Base-by-base conservation (phyloP, 2,113 vertebrate genomes). In the Salminus brasiliensis region DNA sequence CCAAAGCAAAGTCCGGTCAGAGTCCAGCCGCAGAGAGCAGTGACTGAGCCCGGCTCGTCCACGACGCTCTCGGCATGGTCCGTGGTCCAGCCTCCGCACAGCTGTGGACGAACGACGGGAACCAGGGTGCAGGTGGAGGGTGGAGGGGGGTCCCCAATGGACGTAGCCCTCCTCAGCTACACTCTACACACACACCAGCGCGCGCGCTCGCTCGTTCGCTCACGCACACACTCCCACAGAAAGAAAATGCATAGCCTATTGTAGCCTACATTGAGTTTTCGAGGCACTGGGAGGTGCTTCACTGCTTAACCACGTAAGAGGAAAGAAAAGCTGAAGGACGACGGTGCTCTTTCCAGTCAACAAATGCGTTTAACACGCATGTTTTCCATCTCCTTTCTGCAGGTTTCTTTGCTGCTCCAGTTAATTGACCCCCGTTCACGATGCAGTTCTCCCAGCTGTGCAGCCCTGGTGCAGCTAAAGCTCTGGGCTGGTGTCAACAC, bases 221-320 rank as follows among this genome's bases (percentile, higher is more conserved):
- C 10, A 85, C 71, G 15, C 85, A 53, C 78, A 75, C 43, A 74
- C 76, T 81, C 79, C 71, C 78, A 66, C 27, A 72, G 21, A 52
- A 52, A 52, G 21, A 80, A 81, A 79, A 81, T 76, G 82, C 90
- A 89, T 90, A 29, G 18, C 32, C 45, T 29, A 85, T 80, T 88
- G 86, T 80, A 78, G 23, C 3, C 52, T 79, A 55, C 74, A 75
- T 63, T 47, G 78, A 80, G 66, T 23, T 80, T 72, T 62, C 63
- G 77, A 82, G 85, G 84, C 87, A 78, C 88, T 79, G 89, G 90
- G 90, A 91, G 91, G 91, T 87, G 89, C 88, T 87, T 87, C 87
- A 83, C 80, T 78, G 84, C 78, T 90, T 88, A 89, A 85, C 85
- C 89, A 83, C 87, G 83, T 82, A 88, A 78, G 83, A 90, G 85